Evolutionary conservation across 2,888 invertebrate species (phyloP), one percentile per base, ranked within the genome.

Genomic region (Xanthia icteritia): DNA sequence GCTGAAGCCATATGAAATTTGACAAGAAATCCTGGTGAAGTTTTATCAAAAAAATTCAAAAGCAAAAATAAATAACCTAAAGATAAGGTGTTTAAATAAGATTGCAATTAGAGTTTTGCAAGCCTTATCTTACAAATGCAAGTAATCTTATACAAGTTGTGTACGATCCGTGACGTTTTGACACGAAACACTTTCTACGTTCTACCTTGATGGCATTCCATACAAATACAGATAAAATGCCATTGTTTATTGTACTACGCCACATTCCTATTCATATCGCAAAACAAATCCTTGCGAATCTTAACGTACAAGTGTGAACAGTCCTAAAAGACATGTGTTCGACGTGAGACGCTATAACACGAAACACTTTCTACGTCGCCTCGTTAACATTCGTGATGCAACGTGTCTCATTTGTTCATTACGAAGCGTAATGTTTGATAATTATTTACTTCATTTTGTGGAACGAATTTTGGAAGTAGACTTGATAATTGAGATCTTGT

Each of bases 321-420:
- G 48, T 48, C 79, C 73, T 73, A 27, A n/a, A 66, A 20, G 15
- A 73, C 20, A 68, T 79, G 84, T 79, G 73, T 69, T 80, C 64
- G 27, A 73, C 27, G 81, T 84, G 80, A 86, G 83, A 84, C 82
- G 73, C 67, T 64, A 11, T 27, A 72, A 63, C 89, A 85, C 82
- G 87, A 84, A 76, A 80, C 74, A 85, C 91, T 90, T 91, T 90
- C 90, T 90, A 89, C 81, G 76, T 63, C 27, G 54, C 27, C 27
- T 86, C 83, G 73, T 86, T 83, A 80, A n/a, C 78, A 83, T 80
- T 78, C 58, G 80, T 86, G 80, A 86, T 82, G 86, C 82, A 86
- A 86, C 45, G 58, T 79, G 63, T 68, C 76, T 77, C 68, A 65
- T 61, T 68, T 71, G 72, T 58, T 56, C 17, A 77, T 75, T 61